Base-by-base conservation (phyloP, 2,113 vertebrate genomes). In the Melanotaenia duboulayi region DNA sequence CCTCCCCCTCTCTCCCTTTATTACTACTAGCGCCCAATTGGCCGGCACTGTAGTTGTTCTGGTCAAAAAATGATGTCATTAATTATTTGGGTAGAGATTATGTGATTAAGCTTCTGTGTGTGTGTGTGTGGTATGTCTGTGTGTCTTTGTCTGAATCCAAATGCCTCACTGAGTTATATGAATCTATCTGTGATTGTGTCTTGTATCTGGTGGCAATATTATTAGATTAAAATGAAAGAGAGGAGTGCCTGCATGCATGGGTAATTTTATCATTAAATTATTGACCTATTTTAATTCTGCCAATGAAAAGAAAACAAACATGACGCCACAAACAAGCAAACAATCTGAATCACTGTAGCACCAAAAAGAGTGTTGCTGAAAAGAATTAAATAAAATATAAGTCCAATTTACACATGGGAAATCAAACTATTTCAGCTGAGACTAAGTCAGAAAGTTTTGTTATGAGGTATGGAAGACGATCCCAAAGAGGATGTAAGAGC, bases 71-170 rank as follows among this genome's bases (percentile, higher is more conserved):
- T 88, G 70, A 88, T 83, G 86, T 86, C 87, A 88, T 89, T 90
- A 85, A 90, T 90, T 88, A 89, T 88, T 91, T 82, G 79, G 62
- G 70, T 23, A 78, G 74, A 85, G 81, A 85, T 88, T 89, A 89
- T 89, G 74, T 81, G 73, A 84, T 87, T 89, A 87, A 62, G 81
- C 44, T 0, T 73, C 23, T 75, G 72, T 55, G 35, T 72, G 39
- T 75, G 72, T 55, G 35, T 72, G 39, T 73, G 66, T 28, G n/a
- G n/a, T 63, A 37, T 49, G 22, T 63, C 16, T 63, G 59, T 49
- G 52, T 48, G 14, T 35, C 8, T n/a, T 16, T 68, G 61, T 48
- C 42, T 75, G 48, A 52, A 39, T 42, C 40, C 46, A 16, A 70
- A 77, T 62, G 65, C 14, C 49, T 19, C 22, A 5, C 2, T 60